Conservation (phyloP, 2,113 vertebrate species). For the Toxotes chatareus region DNA sequence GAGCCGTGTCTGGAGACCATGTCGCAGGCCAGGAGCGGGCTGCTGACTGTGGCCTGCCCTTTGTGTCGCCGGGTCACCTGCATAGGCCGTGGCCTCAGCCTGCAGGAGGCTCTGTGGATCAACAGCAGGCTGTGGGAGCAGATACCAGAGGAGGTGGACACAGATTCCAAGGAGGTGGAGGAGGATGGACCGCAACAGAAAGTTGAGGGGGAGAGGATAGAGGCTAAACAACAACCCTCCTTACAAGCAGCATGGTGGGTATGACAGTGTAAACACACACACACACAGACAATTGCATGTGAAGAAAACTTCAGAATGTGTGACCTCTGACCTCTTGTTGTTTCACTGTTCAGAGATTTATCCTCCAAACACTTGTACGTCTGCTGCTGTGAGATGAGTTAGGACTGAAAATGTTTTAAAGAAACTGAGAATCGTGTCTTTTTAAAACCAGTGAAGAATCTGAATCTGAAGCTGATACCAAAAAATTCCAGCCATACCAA, state of each 20-base stretch:
- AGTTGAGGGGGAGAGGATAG: conserved; percentile 44
- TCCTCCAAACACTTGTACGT: not conserved
- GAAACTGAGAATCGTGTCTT: not conserved
- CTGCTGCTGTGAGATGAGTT: not conserved
- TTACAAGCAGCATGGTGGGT: conserved; percentile 73
- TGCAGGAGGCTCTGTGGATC: conserved; percentile 81
- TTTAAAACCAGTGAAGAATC: conserved; percentile 11
- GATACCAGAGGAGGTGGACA: conserved; percentile 65
- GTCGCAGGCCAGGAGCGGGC: conserved; percentile 50
- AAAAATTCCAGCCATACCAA: conserved; percentile 50
- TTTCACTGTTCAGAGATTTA: not conserved
- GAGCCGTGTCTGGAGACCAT: conserved; percentile 79
- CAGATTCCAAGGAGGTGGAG: conserved; percentile 38
- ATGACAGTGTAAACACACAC: conserved; percentile 2
- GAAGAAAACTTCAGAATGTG: not conserved
- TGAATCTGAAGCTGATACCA: not conserved
- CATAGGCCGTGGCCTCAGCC: conserved; percentile 58
- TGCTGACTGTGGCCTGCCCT: conserved; percentile 79
- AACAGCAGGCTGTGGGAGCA: conserved; percentile 79
- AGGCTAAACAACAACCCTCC: conserved; percentile 41
- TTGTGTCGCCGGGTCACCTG: conserved; percentile 82
- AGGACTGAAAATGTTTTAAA: not conserved
- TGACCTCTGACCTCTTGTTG: conserved; percentile 27
- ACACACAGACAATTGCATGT: not conserved
- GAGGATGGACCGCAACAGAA: conserved; percentile 15